Conservation (phyloP, 2,797 vertebrate species). For the Lagocephalus sceleratus region DNA sequence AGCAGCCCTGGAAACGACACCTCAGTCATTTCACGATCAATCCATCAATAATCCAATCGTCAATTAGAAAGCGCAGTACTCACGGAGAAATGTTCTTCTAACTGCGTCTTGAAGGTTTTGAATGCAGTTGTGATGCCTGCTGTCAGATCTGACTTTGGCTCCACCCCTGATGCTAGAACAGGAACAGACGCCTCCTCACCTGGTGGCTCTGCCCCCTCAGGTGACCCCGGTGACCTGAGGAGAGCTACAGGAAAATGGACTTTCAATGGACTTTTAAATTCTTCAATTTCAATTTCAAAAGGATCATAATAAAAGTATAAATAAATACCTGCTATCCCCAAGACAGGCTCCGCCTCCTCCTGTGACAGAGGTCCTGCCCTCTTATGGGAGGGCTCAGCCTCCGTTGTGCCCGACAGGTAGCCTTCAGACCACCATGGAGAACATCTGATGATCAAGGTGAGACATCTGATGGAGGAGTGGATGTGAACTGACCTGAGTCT, state of each 20-base stretch:
- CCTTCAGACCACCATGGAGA: no score
- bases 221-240: conserved; percentile 6
- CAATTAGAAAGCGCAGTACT: no score
- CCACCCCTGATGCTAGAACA: not conserved
- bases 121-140: conserved; percentile 61
- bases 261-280: not conserved
- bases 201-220: not conserved
- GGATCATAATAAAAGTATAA: not conserved
- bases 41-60: no score
- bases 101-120: conserved; percentile 71
- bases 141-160: not conserved
- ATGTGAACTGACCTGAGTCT: conserved; percentile 34
- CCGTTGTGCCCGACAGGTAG: conserved; percentile 35
- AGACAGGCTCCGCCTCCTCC: conserved; percentile 4
- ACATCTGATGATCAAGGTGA: not conserved
- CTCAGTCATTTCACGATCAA: not conserved
- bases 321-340: no score
- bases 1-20: conserved; percentile 48
- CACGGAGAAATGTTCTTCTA: conserved; percentile 80
- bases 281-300: no score
- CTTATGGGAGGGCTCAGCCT: not conserved
- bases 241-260: not conserved
- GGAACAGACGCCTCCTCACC: accelerated
- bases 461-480: not conserved
- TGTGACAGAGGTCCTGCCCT: conserved; percentile 12